Conservation (phyloP, 2,888 invertebrate genomes). For the Heliconius cydno region DNA sequence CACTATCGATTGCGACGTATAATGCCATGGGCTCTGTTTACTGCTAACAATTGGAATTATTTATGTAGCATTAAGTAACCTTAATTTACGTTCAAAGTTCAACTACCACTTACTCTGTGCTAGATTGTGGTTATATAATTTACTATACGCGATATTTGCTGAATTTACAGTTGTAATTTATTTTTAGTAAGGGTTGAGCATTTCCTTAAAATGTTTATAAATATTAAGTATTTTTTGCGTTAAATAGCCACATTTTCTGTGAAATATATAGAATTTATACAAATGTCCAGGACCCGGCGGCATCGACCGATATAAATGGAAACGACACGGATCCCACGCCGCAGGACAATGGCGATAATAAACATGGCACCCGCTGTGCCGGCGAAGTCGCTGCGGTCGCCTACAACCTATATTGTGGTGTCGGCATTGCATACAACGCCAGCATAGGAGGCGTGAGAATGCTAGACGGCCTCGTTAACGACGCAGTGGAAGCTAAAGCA, state of each 20-base stretch:
- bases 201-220: background rate
- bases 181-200: background rate
- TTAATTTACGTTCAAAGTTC: constrained; percentile 24
- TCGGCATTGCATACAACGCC: constrained; percentile 98
- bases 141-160: constrained; percentile 11
- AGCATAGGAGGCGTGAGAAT: constrained; percentile 98
- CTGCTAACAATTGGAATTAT: constrained; percentile 30
- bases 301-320: constrained; percentile 98
- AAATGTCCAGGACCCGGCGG: constrained; percentile 90
- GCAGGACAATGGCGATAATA: constrained; percentile 98
- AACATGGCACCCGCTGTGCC: constrained; percentile 99
- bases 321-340: constrained; percentile 99
- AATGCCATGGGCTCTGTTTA: constrained; percentile 36
- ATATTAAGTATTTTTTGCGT: background rate
- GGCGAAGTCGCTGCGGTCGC: constrained; percentile 99
- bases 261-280: background rate
- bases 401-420: constrained; percentile 97
- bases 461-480: constrained; percentile 98
- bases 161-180: background rate
- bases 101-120: constrained; percentile 25
- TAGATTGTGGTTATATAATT: constrained; percentile 20
- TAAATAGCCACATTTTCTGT: background rate
- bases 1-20: constrained; percentile 42
- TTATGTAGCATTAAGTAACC: constrained; percentile 30
- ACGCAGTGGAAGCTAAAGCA: constrained; percentile 96